Evolutionary conservation across 1,140 invertebrate genomes (phyloP).

Genomic region (Penaeus chinensis): DNA sequence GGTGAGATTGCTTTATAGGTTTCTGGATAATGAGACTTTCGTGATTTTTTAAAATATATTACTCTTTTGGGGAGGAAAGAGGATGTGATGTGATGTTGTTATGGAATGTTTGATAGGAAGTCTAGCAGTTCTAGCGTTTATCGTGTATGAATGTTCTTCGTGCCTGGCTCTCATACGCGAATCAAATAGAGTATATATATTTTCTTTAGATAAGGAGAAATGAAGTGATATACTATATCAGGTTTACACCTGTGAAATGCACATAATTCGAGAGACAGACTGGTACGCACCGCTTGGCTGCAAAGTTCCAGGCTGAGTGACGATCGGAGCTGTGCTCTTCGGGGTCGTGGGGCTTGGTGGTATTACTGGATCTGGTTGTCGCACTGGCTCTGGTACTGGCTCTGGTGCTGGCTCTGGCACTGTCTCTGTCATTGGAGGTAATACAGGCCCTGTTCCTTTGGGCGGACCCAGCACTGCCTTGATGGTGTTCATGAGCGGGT

Average conservation of each 20-base stretch:
- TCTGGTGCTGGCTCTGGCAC: background rate
- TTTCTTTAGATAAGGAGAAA: no score
- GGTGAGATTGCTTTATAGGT: slow-evolving; percentile 84
- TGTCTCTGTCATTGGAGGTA: background rate
- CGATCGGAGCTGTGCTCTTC: background rate
- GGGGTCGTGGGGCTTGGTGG: no score
- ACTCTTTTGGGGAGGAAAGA: no score
- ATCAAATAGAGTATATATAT: slow-evolving; percentile 76
- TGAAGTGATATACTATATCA: slow-evolving; percentile 78
- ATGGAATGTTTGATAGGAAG: no score
- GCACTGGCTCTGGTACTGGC: background rate
- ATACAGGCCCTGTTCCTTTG: slow-evolving; percentile 66
- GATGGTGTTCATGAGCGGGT: slow-evolving; percentile 82
- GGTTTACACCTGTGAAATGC: slow-evolving; percentile 87
- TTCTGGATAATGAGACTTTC: slow-evolving; percentile 54
- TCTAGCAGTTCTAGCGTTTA: slow-evolving; percentile 67
- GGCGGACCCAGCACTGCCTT: slow-evolving; percentile 76
- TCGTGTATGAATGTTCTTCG: no score
- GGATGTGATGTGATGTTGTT: no score
- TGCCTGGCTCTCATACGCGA: slow-evolving; percentile 76
- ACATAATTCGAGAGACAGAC: no score
- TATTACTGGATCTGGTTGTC: background rate
- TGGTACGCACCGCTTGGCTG: no score
- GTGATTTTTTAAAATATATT: no score
- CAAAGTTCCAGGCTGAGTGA: no score